Conservation (phyloP, 2,113 vertebrate species). For the Dasyprocta punctata region DNA sequence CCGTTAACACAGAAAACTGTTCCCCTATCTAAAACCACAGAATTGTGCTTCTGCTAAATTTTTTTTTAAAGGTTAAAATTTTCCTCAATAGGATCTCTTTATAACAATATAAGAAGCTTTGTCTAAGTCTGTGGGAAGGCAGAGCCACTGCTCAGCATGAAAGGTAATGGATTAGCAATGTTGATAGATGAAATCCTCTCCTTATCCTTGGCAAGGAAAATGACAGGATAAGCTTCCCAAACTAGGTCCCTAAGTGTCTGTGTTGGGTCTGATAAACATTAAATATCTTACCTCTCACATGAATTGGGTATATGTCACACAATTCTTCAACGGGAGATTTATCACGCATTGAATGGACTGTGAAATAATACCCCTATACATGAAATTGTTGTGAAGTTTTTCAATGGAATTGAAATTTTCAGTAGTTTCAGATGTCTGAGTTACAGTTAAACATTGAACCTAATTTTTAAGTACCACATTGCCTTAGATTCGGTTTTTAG, state of each 20-base stretch:
- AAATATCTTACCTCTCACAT: neutral
- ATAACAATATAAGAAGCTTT: constrained; percentile 68
- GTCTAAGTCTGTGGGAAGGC: constrained; percentile 42
- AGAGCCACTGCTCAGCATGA: constrained; percentile 50
- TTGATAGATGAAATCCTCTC: constrained; percentile 39
- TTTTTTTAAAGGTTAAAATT: neutral
- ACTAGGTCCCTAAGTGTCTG: neutral
- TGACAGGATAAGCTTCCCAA: neutral
- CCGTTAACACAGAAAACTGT: constrained; percentile 13
- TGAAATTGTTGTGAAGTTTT: neutral
- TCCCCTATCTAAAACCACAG: neutral
- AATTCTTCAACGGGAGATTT: neutral
- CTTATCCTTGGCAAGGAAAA: constrained; percentile 54
- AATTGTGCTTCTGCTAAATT: neutral
- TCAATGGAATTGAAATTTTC: neutral
- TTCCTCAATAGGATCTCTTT: constrained; percentile 50
- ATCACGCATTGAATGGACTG: accelerated
- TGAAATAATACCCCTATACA: neutral
- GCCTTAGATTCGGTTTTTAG: neutral
- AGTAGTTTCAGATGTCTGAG: neutral
- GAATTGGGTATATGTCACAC: neutral
- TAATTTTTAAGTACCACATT: neutral
- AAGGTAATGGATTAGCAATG: constrained; percentile 53
- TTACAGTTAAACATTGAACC: neutral
- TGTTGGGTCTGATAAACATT: neutral